Evolutionary conservation across 2,888 invertebrate species (phyloP), one percentile per base, ranked within the genome.

Genomic region (Unio delphinus): DNA sequence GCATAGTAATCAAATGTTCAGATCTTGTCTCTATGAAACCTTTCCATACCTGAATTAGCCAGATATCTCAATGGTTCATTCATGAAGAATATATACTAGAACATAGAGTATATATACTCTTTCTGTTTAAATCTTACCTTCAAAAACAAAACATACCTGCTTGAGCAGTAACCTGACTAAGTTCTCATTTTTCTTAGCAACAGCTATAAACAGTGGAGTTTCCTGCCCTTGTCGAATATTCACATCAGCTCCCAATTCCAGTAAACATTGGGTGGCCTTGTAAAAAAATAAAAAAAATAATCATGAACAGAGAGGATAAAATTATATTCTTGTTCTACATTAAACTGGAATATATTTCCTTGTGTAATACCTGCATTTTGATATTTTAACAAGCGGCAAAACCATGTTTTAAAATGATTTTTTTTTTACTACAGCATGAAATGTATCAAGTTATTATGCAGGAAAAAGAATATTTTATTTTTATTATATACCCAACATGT

Each of bases 171-270:
- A 74, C 28, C 69, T 74, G 18, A 87, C 87, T 70, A 87, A 79
- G 57, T 82, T 73, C 60, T 82, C 80, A 74, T 84, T 74, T 28
- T 79, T 68, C 17, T 80, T 80, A 7, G 70, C 70, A 26, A 86
- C 86, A 65, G 88, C 87, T 58, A 78, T 75, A 69, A 75, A 84
- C 28, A 88, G 72, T 0, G 87, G 86, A 15, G 88, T 86, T n/a
- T 76, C 72, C 11, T 73, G 60, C 8, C 79, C 80, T 17, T 81
- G 70, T 1, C 81, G 83, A 34, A 76, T 76, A 67, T 88, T 88
- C 5, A 87, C 84, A 66, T 87, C 86, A 20, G 86, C 86, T 28
- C 86, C 87, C 34, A 88, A 76, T 60, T 85, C 84, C 60, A 87
- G 72, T 64, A 88, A 70, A 74, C 87, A 87, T 71, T 86, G 83